phyloP scores from a whole-genome alignment of 1,140 invertebrate genomes.

The Oryctes rhinoceros region DNA sequence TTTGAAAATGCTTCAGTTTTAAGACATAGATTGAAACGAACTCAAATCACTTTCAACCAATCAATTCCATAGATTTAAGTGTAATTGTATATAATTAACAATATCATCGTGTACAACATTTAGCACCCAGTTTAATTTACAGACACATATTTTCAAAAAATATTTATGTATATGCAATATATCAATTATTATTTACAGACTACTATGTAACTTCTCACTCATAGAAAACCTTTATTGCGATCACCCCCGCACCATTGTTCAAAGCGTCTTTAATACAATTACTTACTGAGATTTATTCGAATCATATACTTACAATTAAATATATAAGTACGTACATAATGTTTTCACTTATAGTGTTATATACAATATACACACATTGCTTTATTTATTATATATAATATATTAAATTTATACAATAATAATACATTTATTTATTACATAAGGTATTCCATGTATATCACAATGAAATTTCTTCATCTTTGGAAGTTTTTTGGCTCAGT shows the following conservation, averaged over 20 bases:
- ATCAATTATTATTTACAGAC: not conserved
- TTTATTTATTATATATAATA: slow-evolving; percentile 26
- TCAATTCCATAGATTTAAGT: not conserved
- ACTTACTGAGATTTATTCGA: no score
- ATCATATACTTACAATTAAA: no score
- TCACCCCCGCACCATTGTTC: not conserved
- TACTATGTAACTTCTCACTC: not conserved
- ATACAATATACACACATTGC: slow-evolving; percentile 26
- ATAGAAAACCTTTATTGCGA: slow-evolving; percentile 17
- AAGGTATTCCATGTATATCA: slow-evolving; percentile 35
- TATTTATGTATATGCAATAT: slow-evolving; percentile 5
- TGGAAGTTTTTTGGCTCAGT: slow-evolving; percentile 25
- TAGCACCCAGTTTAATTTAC: slow-evolving; percentile 8
- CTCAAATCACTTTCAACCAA: not conserved
- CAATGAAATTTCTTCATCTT: slow-evolving; percentile 35
- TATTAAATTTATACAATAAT: slow-evolving; percentile 36
- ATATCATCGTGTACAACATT: not conserved
- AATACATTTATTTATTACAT: slow-evolving; percentile 36
- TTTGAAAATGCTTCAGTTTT: no score
- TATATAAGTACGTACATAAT: not conserved
- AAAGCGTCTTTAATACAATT: not conserved
- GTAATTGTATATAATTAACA: not conserved
- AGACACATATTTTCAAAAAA: slow-evolving; percentile 6
- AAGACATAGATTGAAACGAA: no score
- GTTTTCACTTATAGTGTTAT: slow-evolving; percentile 21